These are phyloP conservation scores for Ennomos erosarius DNA, from an alignment of 2,888 invertebrate species.

Conservation along the genomic window DNA sequence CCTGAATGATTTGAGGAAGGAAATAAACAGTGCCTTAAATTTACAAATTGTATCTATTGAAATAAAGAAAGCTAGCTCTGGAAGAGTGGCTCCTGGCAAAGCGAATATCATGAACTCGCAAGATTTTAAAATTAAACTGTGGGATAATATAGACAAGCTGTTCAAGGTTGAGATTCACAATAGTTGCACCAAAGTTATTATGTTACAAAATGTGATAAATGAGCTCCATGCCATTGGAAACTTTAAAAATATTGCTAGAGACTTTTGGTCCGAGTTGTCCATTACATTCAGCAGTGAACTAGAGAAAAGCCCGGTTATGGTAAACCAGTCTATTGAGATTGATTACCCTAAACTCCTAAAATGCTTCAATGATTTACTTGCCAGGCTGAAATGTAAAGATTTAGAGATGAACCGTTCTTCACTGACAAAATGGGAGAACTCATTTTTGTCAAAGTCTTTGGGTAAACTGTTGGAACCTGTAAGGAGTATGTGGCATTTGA, in stretches of 20 bases:
- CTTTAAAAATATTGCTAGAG: constrained; percentile 77
- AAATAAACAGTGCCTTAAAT: constrained; percentile 81
- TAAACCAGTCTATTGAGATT: constrained; percentile 93
- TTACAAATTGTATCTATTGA: constrained; percentile 76
- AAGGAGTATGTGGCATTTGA: constrained; percentile 91
- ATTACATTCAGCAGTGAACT: constrained; percentile 77
- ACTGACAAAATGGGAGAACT: constrained; percentile 92
- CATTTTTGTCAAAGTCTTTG: constrained; percentile 93
- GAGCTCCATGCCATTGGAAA: constrained; percentile 81
- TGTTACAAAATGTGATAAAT: constrained; percentile 80
- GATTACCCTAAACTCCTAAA: constrained; percentile 95
- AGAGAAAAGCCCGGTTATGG: constrained; percentile 80
- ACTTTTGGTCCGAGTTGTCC: constrained; percentile 86
- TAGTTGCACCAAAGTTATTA: constrained; percentile 88
- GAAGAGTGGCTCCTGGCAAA: constrained; percentile 78
- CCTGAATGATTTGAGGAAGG: constrained; percentile 80
- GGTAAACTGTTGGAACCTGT: constrained; percentile 93
- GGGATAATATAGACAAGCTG: constrained; percentile 95
- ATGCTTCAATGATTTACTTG: constrained; percentile 91
- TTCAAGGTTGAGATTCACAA: constrained; percentile 91
- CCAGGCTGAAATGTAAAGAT: constrained; percentile 87
- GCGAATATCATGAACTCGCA: constrained; percentile 81
- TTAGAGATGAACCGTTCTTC: constrained; percentile 84
- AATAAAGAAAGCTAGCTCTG: constrained; percentile 72
- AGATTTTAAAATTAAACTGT: constrained; percentile 87